A percentile compares a stretch with the other conserved stretches of the same genome.
These are phyloP conservation scores for Margarornis squamiger DNA, from an alignment of 2,797 vertebrate genomes.

Conservation along the genomic window DNA sequence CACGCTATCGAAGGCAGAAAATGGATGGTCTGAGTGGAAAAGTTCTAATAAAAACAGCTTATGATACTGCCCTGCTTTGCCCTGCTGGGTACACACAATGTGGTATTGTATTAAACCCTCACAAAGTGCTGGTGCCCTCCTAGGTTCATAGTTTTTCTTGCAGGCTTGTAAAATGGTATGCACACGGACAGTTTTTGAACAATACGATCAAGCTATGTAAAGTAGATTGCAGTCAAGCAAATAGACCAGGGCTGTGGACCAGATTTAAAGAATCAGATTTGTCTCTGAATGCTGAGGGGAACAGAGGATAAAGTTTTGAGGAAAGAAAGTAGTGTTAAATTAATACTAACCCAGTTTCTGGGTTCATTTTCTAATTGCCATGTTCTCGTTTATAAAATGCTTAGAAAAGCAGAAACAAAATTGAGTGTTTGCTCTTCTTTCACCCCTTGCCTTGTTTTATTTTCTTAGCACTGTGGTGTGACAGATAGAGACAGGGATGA, in stretches of 20 bases:
- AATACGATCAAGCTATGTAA: not conserved
- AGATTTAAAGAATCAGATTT: not conserved
- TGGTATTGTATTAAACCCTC: not conserved
- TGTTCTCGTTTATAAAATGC: not conserved
- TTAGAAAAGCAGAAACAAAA: conserved; percentile 23
- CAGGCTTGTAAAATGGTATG: not conserved
- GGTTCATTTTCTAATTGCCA: not conserved
- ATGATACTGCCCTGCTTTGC: not conserved
- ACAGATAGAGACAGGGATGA: not conserved
- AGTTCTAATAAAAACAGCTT: not conserved
- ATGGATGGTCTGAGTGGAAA: not conserved
- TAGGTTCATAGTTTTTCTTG: not conserved
- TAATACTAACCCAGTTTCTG: not conserved
- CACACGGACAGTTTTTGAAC: not conserved
- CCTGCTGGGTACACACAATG: not conserved
- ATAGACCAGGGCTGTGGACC: not conserved
- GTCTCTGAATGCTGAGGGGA: not conserved
- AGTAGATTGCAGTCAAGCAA: not conserved
- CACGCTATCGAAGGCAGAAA: not conserved
- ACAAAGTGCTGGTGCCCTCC: not conserved
- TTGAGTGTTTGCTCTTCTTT: not conserved
- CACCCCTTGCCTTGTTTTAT: not conserved
- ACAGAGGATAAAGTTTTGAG: not conserved
- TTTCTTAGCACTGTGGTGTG: not conserved
- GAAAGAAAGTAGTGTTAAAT: not conserved